Base-by-base conservation (phyloP, 1,140 invertebrate genomes). In the Trichomalopsis sarcophagae region DNA sequence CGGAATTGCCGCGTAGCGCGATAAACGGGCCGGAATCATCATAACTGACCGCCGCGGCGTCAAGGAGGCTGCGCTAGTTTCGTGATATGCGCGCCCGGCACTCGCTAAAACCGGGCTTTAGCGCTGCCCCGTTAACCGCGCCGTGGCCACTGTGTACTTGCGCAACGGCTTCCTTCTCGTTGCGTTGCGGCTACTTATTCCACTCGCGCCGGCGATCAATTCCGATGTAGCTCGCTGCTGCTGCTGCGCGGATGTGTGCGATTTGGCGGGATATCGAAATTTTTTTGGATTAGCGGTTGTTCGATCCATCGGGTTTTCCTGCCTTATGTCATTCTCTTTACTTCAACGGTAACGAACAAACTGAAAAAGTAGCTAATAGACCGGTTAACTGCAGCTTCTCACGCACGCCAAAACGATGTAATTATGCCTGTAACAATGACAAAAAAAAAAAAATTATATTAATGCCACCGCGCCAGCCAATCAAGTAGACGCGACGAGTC, bases 101-200 rank as follows among this genome's bases (percentile, higher is more conserved):
- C 21, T 69, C 69, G 36, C 33, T 47, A 71, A 80, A 69, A 81
- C 30, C 23, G 33, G 47, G 27, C 47, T 62, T 74, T 55, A 82
- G n/a, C 73, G 10, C 6, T 10, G 21, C 17, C 13, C 17, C 36
- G 44, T 66, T 74, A 75, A 82, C 75, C 50, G 74, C 50, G 74
- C 33, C 13, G 13, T 0, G 1, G 40, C 4, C 3, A 36, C 13
- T 47, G 10, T 47, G 44, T 47, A 76, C 17, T 75, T 44, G 23
- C 44, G n/a, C 50, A 73, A 82, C 21, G 36, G 47, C 36, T 69
- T 68, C 36, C 11, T 30, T 81, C 13, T 27, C 17, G 30, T 27
- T 27, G 44, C 14, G 21, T 76, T 50, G 33, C 33, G 2, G 44
- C 40, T 47, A 50, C 11, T 47, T 47, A 40, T 23, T 23, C 21